Evolutionary conservation across 2,888 invertebrate genomes (phyloP).

Genomic region (Phyto melanocephala): DNA sequence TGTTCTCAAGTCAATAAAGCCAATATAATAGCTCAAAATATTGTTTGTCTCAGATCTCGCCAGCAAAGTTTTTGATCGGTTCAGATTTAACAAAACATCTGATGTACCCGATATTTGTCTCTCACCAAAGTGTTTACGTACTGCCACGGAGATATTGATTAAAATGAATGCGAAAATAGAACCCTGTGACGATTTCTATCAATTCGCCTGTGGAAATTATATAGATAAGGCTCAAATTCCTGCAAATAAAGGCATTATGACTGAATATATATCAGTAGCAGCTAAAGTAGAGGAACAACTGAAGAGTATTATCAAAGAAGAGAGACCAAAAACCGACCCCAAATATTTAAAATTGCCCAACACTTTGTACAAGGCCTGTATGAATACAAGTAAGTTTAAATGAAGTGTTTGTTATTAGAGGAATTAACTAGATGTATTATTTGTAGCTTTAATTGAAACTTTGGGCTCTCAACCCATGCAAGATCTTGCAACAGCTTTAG

Average conservation of each 20-base stretch:
- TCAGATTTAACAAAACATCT: no score
- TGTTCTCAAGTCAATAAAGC: no score
- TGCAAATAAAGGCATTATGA: conserved; percentile 81
- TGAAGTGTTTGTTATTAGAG: not conserved
- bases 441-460: conserved; percentile 87
- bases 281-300: conserved; percentile 79
- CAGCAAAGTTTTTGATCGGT: no score
- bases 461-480: conserved; percentile 87
- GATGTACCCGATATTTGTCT: no score
- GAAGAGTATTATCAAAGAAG: conserved; percentile 76
- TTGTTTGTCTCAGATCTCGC: no score
- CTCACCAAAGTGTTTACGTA: no score
- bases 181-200: no score
- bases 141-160: no score
- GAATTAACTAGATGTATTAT: not conserved
- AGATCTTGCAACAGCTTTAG: conserved; percentile 85
- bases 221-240: conserved; percentile 84
- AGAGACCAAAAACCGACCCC: conserved; percentile 74
- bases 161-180: no score
- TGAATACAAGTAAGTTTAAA: conserved; percentile 77
- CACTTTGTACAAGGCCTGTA: conserved; percentile 67
- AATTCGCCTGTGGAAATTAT: conserved; percentile 83
- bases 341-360: conserved; percentile 78
- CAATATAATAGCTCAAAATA: no score
- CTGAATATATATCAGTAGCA: conserved; percentile 77